Evolutionary conservation across 2,888 invertebrate species (phyloP).

Genomic region (Archips xylosteana): DNA sequence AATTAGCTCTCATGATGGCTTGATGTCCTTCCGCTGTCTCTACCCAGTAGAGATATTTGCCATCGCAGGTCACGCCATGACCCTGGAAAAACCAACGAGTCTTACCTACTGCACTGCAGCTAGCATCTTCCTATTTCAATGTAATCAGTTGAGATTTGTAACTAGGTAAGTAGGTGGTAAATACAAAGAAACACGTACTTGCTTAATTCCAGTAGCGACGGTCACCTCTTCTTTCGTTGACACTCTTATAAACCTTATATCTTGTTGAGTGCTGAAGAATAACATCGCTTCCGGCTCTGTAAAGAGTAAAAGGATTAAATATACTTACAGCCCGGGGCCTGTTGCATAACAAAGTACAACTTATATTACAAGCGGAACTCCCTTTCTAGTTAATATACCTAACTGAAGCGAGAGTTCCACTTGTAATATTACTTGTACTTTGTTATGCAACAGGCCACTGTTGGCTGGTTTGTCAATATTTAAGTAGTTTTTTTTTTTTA

Average conservation of each 20-base stretch:
- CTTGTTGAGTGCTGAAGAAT: constrained; percentile 88
- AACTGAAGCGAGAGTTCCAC: too few species aligned
- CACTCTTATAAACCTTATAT: constrained; percentile 88
- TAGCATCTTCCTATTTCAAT: not conserved
- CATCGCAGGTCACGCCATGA: constrained; percentile 90
- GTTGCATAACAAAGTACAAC: too few species aligned
- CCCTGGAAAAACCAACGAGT: constrained; percentile 54
- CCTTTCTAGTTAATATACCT: too few species aligned
- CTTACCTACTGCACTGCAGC: not conserved
- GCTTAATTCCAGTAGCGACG: constrained; percentile 65
- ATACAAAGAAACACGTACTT: constrained; percentile 53
- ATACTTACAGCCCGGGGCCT: too few species aligned
- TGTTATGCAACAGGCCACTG: too few species aligned
- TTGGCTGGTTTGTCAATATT: too few species aligned
- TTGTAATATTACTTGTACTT: too few species aligned
- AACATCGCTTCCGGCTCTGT: constrained; percentile 88
- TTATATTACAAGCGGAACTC: too few species aligned
- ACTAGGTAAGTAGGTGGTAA: not conserved
- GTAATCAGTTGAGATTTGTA: too few species aligned
- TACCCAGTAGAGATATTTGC: constrained; percentile 91
- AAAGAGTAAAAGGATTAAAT: constrained; percentile 30
- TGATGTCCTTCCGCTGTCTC: constrained; percentile 89
- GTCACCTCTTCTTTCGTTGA: constrained; percentile 77
- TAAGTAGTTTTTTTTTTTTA: too few species aligned
- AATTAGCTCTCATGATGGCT: constrained; percentile 87